Evolutionary conservation across 1,140 invertebrate species (phyloP), one percentile per base, ranked within the genome.

Genomic region (Dolichoris vasculosae): DNA sequence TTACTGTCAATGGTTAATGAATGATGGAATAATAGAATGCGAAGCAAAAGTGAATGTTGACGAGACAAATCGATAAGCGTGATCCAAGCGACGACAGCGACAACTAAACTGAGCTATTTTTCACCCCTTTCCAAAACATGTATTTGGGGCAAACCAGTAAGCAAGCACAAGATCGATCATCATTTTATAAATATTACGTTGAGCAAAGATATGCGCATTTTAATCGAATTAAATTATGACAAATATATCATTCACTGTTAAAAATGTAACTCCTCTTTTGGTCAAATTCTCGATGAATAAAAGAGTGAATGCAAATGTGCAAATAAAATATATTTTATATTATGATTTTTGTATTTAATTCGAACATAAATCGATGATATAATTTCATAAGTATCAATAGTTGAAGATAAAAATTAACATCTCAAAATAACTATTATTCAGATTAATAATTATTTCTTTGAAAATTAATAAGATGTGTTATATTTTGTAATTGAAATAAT

Each of bases 151-250:
- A 59, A 26, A 35, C 30, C 8, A 30, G 40, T 15, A 46, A 7
- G 17, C 11, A 1, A n/a, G 30, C 64, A 11, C 13, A 11, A 35
- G 55, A 83, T 83, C 71, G 73, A 83, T 83, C n/a, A 64, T 75
- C 38, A 48, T 83, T 83, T 83, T 77, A 64, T 83, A 83, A 76
- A 77, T 63, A 76, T 82, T 83, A 73, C 35, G 71, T 17, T 9
- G 20, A 59, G 35, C 0, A 40, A 4, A 51, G 17, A 11, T 26
- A 7, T 26, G 40, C n/a, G 32, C 63, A 13, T 38, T 64, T 77
- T 55, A 48, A 83, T 73, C 11, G 46, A 82, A 73, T 83, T 64
- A 63, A 83, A 83, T 77, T 83, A 83, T 46, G n/a, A 64, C 38
- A 11, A n/a, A 77, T 75, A 73, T 83, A 51, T 40, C 35, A 13